phyloP scores from a whole-genome alignment of 2,888 invertebrate genomes.

The Coenonympha glycerion region DNA sequence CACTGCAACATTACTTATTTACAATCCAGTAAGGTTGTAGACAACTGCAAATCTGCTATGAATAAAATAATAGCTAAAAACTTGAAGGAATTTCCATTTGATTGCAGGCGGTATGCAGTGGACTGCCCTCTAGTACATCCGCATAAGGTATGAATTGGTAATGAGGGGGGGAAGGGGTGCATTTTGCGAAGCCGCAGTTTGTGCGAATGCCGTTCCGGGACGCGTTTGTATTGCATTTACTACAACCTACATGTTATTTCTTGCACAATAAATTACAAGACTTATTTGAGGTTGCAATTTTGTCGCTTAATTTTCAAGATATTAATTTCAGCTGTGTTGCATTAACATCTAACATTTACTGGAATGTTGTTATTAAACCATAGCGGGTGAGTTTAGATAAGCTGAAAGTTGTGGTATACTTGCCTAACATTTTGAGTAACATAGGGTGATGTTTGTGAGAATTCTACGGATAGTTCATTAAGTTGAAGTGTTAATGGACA shows the following conservation, averaged over 20 bases:
- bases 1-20: background rate
- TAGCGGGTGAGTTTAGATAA: no score
- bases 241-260: conserved; percentile 30
- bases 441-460: no score
- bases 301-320: background rate
- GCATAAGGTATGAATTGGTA: conserved; percentile 55
- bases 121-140: conserved; percentile 34
- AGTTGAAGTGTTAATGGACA: no score
- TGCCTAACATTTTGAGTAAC: no score
- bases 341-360: background rate
- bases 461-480: no score
- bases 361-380: background rate
- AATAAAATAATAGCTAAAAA: conserved; percentile 12
- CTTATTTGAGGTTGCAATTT: conserved; percentile 14
- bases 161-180: conserved; percentile 47
- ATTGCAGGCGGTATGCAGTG: conserved; percentile 42
- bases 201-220: conserved; percentile 29
- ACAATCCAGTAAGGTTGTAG: background rate
- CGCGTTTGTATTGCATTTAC: conserved; percentile 34
- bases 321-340: background rate
- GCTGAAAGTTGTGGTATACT: no score
- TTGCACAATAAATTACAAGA: conserved; percentile 20
- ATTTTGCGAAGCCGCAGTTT: conserved; percentile 42
- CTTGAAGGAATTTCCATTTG: conserved; percentile 29
- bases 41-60: background rate